Evolutionary conservation across 2,113 vertebrate genomes (phyloP).

Genomic region (Sinocyclocheilus rhinocerous): DNA sequence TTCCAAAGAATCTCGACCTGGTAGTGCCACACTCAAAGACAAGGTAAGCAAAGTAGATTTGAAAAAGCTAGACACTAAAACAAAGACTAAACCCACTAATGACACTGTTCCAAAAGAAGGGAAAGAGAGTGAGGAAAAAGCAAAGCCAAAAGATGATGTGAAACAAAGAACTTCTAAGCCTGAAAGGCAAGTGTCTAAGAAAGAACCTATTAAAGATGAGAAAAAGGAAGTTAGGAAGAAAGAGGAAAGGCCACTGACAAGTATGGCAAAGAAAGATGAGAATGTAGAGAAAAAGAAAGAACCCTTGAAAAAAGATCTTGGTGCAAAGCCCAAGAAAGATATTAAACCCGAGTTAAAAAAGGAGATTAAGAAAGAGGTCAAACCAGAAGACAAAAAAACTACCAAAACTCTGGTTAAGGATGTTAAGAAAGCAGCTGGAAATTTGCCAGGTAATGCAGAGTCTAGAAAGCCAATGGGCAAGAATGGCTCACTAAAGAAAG

Average conservation of each 20-base stretch:
- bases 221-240: slow-evolving; percentile 70
- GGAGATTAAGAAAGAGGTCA: slow-evolving; percentile 73
- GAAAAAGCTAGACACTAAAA: slow-evolving; percentile 74
- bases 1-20: slow-evolving; percentile 66
- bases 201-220: slow-evolving; percentile 78
- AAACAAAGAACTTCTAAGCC: slow-evolving; percentile 69
- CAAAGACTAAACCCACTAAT: slow-evolving; percentile 68
- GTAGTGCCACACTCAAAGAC: slow-evolving; percentile 66
- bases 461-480: slow-evolving; percentile 60
- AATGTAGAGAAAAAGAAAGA: slow-evolving; percentile 70
- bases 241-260: slow-evolving; percentile 70
- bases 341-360: slow-evolving; percentile 72
- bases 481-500: slow-evolving; percentile 68
- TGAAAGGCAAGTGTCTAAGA: slow-evolving; percentile 72
- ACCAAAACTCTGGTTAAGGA: slow-evolving; percentile 67
- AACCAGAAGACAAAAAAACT: slow-evolving; percentile 74
- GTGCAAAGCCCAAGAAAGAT: slow-evolving; percentile 77
- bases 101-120: slow-evolving; percentile 64
- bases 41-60: slow-evolving; percentile 63
- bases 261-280: slow-evolving; percentile 68
- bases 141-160: slow-evolving; percentile 69
- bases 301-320: slow-evolving; percentile 63
- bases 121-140: slow-evolving; percentile 72
- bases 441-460: slow-evolving; percentile 34
- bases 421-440: slow-evolving; percentile 61